Conservation (phyloP, 2,113 vertebrate genomes). For the Oryzias javanicus region DNA sequence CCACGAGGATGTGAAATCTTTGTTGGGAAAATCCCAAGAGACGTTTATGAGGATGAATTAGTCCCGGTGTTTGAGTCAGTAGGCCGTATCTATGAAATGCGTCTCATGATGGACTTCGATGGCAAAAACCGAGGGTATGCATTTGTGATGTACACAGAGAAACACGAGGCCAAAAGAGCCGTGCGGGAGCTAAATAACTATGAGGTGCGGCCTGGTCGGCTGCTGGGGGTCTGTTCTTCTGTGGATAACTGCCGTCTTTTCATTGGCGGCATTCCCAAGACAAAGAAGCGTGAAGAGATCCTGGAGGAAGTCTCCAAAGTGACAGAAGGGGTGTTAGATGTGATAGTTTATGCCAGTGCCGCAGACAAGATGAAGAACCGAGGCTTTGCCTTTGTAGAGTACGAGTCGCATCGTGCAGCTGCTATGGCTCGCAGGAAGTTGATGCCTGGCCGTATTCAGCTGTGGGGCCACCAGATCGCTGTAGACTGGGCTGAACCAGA, state of each 20-base stretch:
- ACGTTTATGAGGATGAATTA: conserved; percentile 96
- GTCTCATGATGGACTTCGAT: conserved; percentile 99
- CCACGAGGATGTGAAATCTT: conserved; percentile 97
- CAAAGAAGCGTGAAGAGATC: conserved; percentile 99
- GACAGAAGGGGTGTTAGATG: conserved; percentile 94
- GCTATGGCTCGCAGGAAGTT: conserved; percentile 98
- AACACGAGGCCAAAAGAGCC: conserved; percentile 91
- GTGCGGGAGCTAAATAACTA: conserved; percentile 98
- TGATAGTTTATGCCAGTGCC: conserved; percentile 96
- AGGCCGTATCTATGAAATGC: conserved; percentile 97
- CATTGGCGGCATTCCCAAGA: conserved; percentile 98
- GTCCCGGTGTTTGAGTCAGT: conserved; percentile 93
- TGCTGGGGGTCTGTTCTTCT: conserved; percentile 95
- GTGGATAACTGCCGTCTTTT: conserved; percentile 99
- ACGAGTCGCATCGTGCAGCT: conserved; percentile 94
- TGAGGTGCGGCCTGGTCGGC: conserved; percentile 91
- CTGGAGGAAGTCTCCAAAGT: conserved; percentile 97
- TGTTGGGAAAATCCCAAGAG: conserved; percentile 96
- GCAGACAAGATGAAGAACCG: conserved; percentile 99
- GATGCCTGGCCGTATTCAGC: conserved; percentile 96
- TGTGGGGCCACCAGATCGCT: conserved; percentile 98
- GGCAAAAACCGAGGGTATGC: conserved; percentile 97
- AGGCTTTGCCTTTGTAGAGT: conserved; percentile 97
- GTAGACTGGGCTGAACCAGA: conserved; percentile 99
- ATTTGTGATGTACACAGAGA: conserved; percentile 96